These are phyloP conservation scores for Dendrocincla tyrannina DNA, from an alignment of 2,797 vertebrate genomes.

Conservation along the genomic window DNA sequence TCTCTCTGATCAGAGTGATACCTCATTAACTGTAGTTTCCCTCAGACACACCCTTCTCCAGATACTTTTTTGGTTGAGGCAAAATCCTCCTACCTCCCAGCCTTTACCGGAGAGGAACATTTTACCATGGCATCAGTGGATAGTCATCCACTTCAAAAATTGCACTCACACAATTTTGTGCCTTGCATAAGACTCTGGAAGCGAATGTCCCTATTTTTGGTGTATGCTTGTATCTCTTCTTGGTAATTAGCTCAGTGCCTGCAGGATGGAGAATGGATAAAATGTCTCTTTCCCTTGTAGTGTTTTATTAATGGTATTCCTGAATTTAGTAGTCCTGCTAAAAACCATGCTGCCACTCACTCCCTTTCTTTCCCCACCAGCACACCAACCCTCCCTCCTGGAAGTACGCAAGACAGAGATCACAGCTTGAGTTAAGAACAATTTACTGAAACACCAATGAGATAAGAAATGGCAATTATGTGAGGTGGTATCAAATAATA, in stretches of 20 bases:
- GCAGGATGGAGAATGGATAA: background rate
- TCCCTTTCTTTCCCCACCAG: background rate
- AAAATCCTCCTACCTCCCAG: background rate
- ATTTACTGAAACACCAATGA: background rate
- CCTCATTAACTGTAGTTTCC: background rate
- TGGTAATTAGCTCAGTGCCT: background rate
- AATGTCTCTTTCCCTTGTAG: background rate
- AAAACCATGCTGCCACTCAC: too few species aligned
- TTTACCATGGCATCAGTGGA: background rate
- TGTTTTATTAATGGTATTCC: background rate
- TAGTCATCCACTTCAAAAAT: background rate
- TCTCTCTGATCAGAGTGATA: background rate
- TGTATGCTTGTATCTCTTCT: background rate
- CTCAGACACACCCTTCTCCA: background rate
- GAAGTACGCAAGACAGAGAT: background rate
- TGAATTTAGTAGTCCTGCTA: background rate
- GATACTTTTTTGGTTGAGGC: background rate
- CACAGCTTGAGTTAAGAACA: background rate
- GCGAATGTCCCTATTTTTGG: background rate
- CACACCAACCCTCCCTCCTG: too few species aligned
- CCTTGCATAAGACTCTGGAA: background rate
- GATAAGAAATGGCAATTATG: background rate
- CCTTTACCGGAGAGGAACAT: rapidly evolving
- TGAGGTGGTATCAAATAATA: background rate
- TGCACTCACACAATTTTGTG: background rate